phyloP scores from a whole-genome alignment of 2,888 invertebrate genomes.

The Drosophila buzzatii region DNA sequence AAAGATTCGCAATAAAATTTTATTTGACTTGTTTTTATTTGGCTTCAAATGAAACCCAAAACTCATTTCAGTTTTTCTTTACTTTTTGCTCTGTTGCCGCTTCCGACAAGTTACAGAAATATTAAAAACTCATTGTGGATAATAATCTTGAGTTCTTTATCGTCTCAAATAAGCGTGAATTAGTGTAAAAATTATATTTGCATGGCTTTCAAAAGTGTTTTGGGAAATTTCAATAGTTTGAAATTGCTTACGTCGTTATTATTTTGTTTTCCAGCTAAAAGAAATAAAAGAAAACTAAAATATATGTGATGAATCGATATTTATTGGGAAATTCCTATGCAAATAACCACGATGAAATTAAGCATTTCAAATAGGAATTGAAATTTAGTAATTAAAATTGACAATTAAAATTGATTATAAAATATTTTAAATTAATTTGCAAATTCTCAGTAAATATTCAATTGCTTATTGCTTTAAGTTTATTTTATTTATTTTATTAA shows the following conservation, averaged over 20 bases:
- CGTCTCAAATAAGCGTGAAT: slow-evolving; percentile 16
- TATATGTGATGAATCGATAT: background rate
- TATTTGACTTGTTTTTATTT: slow-evolving; percentile 65
- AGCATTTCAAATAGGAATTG: background rate
- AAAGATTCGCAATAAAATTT: slow-evolving; percentile 77
- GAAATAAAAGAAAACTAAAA: no score
- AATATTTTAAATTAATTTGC: background rate
- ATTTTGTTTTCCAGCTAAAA: background rate
- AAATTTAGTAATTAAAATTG: background rate
- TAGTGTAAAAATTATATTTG: slow-evolving; percentile 7
- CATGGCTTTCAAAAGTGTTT: background rate
- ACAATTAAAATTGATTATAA: background rate
- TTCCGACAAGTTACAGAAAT: slow-evolving; percentile 42
- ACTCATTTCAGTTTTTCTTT: slow-evolving; percentile 38
- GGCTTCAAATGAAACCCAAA: slow-evolving; percentile 53
- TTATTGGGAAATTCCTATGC: no score
- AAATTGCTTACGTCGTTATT: background rate
- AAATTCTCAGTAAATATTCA: background rate
- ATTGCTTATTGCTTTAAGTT: no score
- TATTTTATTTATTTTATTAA: no score
- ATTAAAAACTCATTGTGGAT: slow-evolving; percentile 71
- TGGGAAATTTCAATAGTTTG: background rate
- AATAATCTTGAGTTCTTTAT: slow-evolving; percentile 44
- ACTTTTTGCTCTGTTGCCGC: background rate
- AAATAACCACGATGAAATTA: no score